Evolutionary conservation across 1,140 invertebrate species (phyloP).

Genomic region (Cardiocondyla obscurior): DNA sequence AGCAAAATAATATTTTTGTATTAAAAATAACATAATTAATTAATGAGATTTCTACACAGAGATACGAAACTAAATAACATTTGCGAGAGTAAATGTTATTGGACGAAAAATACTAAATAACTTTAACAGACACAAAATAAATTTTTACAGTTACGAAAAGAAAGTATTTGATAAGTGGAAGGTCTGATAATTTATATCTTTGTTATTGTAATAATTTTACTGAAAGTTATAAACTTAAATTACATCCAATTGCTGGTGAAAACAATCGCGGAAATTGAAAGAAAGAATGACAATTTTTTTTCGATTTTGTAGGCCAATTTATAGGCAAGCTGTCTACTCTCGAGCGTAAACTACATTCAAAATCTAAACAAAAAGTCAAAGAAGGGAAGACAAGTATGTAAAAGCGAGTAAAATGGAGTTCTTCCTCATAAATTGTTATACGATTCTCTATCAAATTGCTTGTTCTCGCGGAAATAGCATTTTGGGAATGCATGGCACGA

Average conservation of each 20-base stretch:
- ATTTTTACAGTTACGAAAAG: neutral
- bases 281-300: conserved; percentile 64
- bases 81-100: neutral
- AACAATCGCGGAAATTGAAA: conserved; percentile 1
- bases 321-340: conserved; percentile 80
- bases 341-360: conserved; percentile 78
- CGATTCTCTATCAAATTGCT: conserved; percentile 57
- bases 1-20: conserved; percentile 55
- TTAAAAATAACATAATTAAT: neutral
- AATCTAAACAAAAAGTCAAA: conserved; percentile 79
- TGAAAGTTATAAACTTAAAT: neutral
- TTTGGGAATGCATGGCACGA: conserved; percentile 66
- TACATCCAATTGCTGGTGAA: neutral
- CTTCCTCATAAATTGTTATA: conserved; percentile 62
- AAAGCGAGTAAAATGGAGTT: conserved; percentile 61
- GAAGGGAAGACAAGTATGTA: conserved; percentile 81
- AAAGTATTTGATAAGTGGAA: neutral
- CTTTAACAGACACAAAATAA: neutral
- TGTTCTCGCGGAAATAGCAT: conserved; percentile 57
- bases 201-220: too few species aligned
- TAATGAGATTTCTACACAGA: neutral
- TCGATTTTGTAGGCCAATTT: conserved; percentile 80
- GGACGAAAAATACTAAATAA: neutral
- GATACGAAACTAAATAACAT: neutral
- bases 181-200: neutral